A percentile compares a stretch with the other conserved stretches of the same genome.
These are phyloP conservation scores for Palloptera scutellata DNA, from an alignment of 2,888 invertebrate genomes.

Conservation along the genomic window DNA sequence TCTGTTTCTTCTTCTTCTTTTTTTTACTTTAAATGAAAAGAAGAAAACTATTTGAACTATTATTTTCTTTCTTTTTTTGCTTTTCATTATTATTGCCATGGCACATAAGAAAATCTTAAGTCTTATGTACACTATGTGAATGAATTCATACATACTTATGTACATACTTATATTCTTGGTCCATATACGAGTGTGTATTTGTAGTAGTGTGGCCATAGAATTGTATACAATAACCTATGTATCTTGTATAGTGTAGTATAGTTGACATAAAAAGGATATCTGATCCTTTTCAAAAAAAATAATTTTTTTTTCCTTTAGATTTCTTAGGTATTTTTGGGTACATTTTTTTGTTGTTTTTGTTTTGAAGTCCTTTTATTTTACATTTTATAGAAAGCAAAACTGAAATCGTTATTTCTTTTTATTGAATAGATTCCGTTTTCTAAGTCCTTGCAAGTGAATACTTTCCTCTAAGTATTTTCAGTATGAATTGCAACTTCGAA, in stretches of 20 bases:
- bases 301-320: not conserved
- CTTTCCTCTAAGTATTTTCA: not conserved
- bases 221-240: too few relatives aligned
- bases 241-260: too few relatives aligned
- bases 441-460: slow-evolving; percentile 31
- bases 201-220: too few relatives aligned
- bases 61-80: not conserved
- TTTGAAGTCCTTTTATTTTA: not conserved
- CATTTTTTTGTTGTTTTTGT: not conserved
- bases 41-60: not conserved
- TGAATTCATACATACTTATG: too few relatives aligned
- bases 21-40: not conserved
- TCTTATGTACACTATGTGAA: not conserved
- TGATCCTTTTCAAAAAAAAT: not conserved
- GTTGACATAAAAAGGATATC: not conserved
- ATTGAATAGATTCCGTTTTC: not conserved
- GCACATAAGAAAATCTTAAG: slow-evolving; percentile 15
- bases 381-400: not conserved
- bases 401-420: not conserved
- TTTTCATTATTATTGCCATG: not conserved
- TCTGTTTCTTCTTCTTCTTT: slow-evolving; percentile 14
- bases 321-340: not conserved
- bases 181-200: too few relatives aligned
- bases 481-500: not conserved
- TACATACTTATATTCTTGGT: too few relatives aligned